phyloP scores from a whole-genome alignment of 2,888 invertebrate species.

The Agonopterix subpropinquella region DNA sequence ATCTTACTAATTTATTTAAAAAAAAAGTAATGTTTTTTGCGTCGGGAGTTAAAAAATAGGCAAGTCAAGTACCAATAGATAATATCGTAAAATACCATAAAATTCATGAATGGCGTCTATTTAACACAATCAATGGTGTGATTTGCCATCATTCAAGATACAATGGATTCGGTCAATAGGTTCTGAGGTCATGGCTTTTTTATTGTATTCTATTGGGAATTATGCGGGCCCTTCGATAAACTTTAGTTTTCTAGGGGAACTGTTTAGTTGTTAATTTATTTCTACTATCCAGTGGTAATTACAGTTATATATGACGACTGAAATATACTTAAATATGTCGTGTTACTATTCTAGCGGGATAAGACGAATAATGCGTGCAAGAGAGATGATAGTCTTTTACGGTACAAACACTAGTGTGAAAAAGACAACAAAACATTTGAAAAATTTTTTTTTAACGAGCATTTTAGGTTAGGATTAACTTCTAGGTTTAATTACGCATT shows the following conservation, averaged over 20 bases:
- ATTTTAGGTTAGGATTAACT: too few relatives aligned
- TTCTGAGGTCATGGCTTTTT: conserved; percentile 52
- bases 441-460: too few relatives aligned
- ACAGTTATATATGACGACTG: too few relatives aligned
- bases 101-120: conserved; percentile 18
- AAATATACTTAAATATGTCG: too few relatives aligned
- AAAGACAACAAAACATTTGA: too few relatives aligned
- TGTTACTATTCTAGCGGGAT: too few relatives aligned
- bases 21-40: not conserved
- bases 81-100: not conserved
- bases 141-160: conserved; percentile 45
- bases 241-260: conserved; percentile 6
- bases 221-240: conserved; percentile 49
- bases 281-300: not conserved
- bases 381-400: too few relatives aligned
- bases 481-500: too few relatives aligned
- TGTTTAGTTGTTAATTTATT: not conserved
- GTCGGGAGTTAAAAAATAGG: not conserved
- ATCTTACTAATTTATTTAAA: too few relatives aligned
- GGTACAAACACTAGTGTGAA: too few relatives aligned
- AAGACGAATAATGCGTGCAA: too few relatives aligned
- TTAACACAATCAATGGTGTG: conserved; percentile 34
- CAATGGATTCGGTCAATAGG: conserved; percentile 46
- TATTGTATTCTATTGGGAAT: conserved; percentile 51
- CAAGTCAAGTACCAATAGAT: not conserved